phyloP scores from a whole-genome alignment of 2,113 vertebrate genomes.

The Sminthopsis crassicaudata region DNA sequence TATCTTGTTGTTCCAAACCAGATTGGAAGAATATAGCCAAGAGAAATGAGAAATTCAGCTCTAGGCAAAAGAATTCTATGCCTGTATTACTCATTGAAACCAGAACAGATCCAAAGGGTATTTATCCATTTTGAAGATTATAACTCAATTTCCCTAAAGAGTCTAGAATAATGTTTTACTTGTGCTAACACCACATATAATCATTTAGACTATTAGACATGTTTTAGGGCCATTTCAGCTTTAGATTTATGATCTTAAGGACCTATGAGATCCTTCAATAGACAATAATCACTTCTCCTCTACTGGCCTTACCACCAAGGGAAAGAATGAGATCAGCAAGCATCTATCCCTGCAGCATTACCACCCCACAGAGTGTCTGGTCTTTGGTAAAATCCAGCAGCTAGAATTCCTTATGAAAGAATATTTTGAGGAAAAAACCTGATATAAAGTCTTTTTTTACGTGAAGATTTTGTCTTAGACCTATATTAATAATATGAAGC shows the following conservation, averaged over 20 bases:
- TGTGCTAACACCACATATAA: not conserved
- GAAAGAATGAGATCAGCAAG: not conserved
- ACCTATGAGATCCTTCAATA: not conserved
- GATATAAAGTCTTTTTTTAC: not conserved
- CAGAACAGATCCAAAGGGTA: not conserved
- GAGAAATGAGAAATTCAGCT: constrained; percentile 34
- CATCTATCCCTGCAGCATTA: not conserved
- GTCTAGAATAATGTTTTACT: not conserved
- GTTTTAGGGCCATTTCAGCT: not conserved
- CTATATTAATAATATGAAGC: not conserved
- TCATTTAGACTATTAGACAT: not conserved
- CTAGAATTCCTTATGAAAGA: not conserved
- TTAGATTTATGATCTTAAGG: not conserved
- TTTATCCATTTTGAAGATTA: not conserved
- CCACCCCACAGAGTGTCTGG: not conserved
- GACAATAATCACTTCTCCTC: not conserved
- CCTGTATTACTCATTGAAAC: not conserved
- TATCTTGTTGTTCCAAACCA: constrained; percentile 56
- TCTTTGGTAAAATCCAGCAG: not conserved
- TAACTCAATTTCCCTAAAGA: not conserved
- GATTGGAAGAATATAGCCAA: constrained; percentile 46
- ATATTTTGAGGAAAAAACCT: not conserved
- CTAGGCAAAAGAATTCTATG: not conserved
- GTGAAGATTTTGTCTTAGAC: not conserved
- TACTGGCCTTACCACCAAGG: not conserved